Percentiles rank a stretch among this genome's conserved stretches.
Conservation (phyloP, 2,113 vertebrate genomes). For the Morone chrysops region DNA sequence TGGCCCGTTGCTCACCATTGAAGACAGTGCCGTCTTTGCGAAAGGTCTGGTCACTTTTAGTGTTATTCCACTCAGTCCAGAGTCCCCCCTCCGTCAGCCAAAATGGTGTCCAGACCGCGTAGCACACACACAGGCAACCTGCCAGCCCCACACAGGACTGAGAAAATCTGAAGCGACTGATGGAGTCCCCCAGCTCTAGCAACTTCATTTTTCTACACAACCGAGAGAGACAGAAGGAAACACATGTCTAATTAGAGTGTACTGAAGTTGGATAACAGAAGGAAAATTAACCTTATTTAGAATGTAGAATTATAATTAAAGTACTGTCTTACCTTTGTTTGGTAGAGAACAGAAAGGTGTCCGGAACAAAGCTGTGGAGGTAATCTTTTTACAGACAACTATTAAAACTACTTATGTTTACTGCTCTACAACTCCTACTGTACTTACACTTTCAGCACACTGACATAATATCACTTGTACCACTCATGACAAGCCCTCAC, state of each 20-base stretch:
- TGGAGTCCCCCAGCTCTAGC: constrained; percentile 65
- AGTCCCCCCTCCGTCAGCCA: constrained; percentile 81
- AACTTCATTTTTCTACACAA: constrained; percentile 65
- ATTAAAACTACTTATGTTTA: neutral
- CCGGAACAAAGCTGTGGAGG: constrained; percentile 19
- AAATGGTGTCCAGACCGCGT: constrained; percentile 78
- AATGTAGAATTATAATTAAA: neutral
- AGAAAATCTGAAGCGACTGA: constrained; percentile 78
- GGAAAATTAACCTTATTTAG: neutral
- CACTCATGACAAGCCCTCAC: constrained; percentile 26
- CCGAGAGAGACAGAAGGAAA: constrained; percentile 1
- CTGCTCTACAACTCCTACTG: neutral
- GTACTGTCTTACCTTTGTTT: constrained; percentile 60
- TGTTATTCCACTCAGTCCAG: constrained; percentile 74
- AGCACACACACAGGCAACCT: constrained; percentile 81
- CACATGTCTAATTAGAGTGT: neutral
- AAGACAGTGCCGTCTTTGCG: constrained; percentile 37
- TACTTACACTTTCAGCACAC: constrained; percentile 14
- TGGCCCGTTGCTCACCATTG: constrained; percentile 57
- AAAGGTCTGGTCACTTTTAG: constrained; percentile 18
- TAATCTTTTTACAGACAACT: neutral
- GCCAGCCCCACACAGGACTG: constrained; percentile 78
- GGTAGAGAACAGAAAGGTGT: neutral
- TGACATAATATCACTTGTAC: neutral
- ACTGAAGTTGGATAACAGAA: neutral